Evolutionary conservation across 2,113 vertebrate species (phyloP).

Genomic region (Callipepla squamata): DNA sequence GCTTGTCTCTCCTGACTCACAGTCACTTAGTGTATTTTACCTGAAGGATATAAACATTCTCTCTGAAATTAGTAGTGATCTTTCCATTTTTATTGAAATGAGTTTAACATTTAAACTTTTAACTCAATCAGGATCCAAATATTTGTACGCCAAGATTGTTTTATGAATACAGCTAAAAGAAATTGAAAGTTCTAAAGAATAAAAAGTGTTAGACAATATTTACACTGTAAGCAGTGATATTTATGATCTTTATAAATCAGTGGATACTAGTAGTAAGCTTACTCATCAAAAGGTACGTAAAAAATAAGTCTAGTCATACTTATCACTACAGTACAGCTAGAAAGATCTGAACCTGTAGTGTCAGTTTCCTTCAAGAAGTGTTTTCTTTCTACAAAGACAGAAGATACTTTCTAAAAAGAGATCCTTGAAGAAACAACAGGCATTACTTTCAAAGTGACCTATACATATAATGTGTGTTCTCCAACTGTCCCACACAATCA

Average conservation of each 20-base stretch:
- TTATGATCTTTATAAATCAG: background rate
- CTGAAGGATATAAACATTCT: background rate
- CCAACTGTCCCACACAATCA: background rate
- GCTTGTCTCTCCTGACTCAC: background rate
- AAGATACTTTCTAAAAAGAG: background rate
- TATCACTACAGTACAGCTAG: background rate
- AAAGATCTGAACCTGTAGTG: background rate
- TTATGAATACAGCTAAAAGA: background rate
- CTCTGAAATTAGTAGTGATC: background rate
- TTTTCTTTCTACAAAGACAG: background rate
- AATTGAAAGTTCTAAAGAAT: background rate
- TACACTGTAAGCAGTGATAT: background rate
- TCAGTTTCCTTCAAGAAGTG: background rate
- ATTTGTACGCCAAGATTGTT: background rate
- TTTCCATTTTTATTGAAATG: background rate
- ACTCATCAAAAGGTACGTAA: background rate
- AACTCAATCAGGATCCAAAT: background rate
- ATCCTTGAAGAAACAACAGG: background rate
- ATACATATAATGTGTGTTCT: background rate
- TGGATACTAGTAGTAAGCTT: background rate
- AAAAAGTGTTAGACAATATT: background rate
- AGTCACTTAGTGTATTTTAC: background rate
- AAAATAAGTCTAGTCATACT: background rate
- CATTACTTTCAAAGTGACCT: background rate
- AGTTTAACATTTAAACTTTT: background rate